Conservation (phyloP, 64 coral and sea anemone species). For the Acropora tenuis region DNA sequence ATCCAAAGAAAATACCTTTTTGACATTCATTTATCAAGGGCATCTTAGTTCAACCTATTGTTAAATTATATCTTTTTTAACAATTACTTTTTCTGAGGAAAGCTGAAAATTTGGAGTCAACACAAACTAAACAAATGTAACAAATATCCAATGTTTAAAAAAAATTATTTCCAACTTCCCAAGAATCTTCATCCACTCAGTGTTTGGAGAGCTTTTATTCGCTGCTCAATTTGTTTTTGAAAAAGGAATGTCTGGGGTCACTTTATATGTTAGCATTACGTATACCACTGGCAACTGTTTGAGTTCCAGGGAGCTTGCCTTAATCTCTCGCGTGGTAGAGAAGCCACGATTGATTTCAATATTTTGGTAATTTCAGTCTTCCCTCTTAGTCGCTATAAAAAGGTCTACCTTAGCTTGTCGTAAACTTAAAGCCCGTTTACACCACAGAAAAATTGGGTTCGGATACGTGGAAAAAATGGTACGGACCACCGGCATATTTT, state of each 20-base stretch:
- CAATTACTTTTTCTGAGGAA: not conserved
- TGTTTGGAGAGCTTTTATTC: constrained; percentile 18
- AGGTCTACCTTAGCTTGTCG: not conserved
- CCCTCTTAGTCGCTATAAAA: not conserved
- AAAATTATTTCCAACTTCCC: too few species aligned
- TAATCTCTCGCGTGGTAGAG: not conserved
- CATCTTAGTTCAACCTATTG: constrained; percentile 11
- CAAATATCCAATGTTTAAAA: not conserved
- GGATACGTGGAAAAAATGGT: too few species aligned
- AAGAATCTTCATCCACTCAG: too few species aligned
- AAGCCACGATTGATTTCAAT: not conserved
- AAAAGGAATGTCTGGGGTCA: too few species aligned
- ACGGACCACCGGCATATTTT: too few species aligned
- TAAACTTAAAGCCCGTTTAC: too few species aligned
- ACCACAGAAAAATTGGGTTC: too few species aligned
- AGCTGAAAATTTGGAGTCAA: not conserved
- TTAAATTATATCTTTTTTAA: not conserved
- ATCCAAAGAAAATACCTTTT: not conserved
- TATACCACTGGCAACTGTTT: not conserved
- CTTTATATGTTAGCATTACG: too few species aligned
- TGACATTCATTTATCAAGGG: not conserved
- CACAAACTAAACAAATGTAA: too few species aligned
- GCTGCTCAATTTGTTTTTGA: not conserved
- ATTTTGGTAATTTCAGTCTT: not conserved
- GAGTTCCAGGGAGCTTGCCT: not conserved